Conservation (phyloP, 2,797 vertebrate genomes). For the Anas acuta region DNA sequence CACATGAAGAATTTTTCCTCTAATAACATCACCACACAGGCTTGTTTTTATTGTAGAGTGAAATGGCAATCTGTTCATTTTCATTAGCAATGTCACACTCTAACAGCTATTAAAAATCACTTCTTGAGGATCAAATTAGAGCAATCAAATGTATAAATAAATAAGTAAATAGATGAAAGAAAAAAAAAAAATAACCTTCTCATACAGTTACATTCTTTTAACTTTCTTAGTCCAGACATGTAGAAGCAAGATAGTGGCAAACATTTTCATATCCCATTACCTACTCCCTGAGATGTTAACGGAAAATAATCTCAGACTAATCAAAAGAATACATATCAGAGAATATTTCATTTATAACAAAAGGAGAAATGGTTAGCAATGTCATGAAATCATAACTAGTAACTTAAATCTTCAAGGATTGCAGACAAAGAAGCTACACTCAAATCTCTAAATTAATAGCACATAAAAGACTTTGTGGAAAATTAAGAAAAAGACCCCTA, state of each 20-base stretch:
- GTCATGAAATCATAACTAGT: background rate
- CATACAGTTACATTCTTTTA: background rate
- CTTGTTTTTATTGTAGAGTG: background rate
- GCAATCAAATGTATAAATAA: background rate
- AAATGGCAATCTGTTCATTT: constrained; percentile 21
- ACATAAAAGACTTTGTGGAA: background rate
- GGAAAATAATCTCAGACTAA: background rate
- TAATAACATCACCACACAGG: background rate
- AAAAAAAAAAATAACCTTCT: background rate
- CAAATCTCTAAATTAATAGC: background rate
- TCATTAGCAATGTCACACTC: background rate
- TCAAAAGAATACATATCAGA: background rate
- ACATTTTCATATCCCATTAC: background rate
- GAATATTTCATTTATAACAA: background rate
- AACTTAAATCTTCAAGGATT: background rate
- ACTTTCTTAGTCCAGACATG: background rate
- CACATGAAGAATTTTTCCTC: background rate
- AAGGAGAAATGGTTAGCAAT: background rate
- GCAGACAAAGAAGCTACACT: background rate
- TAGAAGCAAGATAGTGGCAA: background rate
- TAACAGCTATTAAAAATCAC: background rate
- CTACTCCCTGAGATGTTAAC: background rate
- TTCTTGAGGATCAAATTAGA: background rate
- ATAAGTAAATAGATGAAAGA: background rate
- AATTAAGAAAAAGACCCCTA: background rate